Conservation (phyloP, 2,888 invertebrate genomes). For the Megaustenia siamemsis region DNA sequence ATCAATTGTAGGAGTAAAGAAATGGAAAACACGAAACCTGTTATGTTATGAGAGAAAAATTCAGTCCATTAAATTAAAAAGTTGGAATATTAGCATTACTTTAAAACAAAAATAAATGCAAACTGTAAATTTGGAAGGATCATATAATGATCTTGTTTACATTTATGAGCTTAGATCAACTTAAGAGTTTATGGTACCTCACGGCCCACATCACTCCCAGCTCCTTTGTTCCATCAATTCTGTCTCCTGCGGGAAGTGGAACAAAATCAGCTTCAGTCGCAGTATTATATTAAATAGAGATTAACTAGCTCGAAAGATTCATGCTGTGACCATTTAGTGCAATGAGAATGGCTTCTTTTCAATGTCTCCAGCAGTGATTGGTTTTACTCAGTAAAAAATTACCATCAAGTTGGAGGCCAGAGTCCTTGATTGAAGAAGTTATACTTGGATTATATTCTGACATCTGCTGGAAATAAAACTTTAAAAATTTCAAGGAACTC, state of each 20-base stretch:
- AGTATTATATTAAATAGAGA: constrained; percentile 55
- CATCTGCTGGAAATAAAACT: constrained; percentile 8
- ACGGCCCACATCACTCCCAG: constrained; percentile 68
- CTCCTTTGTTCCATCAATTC: constrained; percentile 72
- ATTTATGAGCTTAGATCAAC: constrained; percentile 54
- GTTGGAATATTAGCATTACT: constrained; percentile 19
- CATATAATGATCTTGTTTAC: constrained; percentile 49
- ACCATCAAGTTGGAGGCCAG: constrained; percentile 16
- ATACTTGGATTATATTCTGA: constrained; percentile 27
- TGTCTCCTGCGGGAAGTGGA: constrained; percentile 75
- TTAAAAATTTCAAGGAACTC: background rate
- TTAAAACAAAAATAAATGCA: constrained; percentile 38
- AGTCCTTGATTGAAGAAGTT: constrained; percentile 1
- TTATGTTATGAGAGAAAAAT: constrained; percentile 39
- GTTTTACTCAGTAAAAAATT: constrained; percentile 5
- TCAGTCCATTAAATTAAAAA: constrained; percentile 4
- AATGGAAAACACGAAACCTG: constrained; percentile 41
- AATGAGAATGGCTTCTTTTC: constrained; percentile 36
- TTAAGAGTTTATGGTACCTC: constrained; percentile 68
- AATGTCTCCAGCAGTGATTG: constrained; percentile 21
- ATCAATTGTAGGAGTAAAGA: constrained; percentile 21
- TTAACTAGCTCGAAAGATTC: constrained; percentile 53
- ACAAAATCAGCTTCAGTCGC: constrained; percentile 74
- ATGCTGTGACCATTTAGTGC: constrained; percentile 43
- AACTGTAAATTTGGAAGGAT: constrained; percentile 45